Evolutionary conservation across 2,888 invertebrate species (phyloP), one percentile per base, ranked within the genome.

Genomic region (Amphiduros pacificus): DNA sequence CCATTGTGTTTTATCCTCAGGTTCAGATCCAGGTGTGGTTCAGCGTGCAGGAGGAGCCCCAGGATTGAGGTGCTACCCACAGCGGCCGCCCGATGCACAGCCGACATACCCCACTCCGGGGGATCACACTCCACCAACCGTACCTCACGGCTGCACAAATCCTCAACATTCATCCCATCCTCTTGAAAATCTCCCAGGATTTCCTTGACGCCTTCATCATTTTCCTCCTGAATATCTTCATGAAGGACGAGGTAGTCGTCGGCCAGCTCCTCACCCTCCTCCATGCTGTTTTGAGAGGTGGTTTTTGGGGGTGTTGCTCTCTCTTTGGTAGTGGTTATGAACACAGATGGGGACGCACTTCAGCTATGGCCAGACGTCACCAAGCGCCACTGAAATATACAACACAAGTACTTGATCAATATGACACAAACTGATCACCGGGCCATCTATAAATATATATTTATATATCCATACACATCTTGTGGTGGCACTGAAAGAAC

Each of bases 191-290:
- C 52, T 6, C 24, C n/a, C 28, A 66, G 36, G 29, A 66, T 40
- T 24, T 55, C 57, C 52, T 61, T 48, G 26, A 66, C 63, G 6
- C 53, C 61, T 31, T 64, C 63, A 28, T 61, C 66, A 26, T 61
- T 61, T 40, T 55, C 55, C 24, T 64, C 66, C 56, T 64, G 40
- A 6, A 66, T 64, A 48, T 61, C 66, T 55, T 66, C 66, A 32
- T 66, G 66, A 2, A 66, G 63, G 22, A 40, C 58, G 49, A 60
- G 50, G 14, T 64, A 53, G 32, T 64, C 66, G n/a, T 63, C 58
- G 6, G 41, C 28, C 28, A 52, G 22, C 11, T 52, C 59, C 6
- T 53, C 59, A n/a, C n/a, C 22, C 44, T 6, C 44, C 44, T 44
- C n/a, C n/a, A n/a, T n/a, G n/a, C n/a, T n/a, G n/a, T n/a, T n/a